A percentile compares a stretch with the other conserved stretches of the same genome.
These are phyloP conservation scores for Scomber scombrus DNA, from an alignment of 2,113 vertebrate genomes.

Conservation along the genomic window DNA sequence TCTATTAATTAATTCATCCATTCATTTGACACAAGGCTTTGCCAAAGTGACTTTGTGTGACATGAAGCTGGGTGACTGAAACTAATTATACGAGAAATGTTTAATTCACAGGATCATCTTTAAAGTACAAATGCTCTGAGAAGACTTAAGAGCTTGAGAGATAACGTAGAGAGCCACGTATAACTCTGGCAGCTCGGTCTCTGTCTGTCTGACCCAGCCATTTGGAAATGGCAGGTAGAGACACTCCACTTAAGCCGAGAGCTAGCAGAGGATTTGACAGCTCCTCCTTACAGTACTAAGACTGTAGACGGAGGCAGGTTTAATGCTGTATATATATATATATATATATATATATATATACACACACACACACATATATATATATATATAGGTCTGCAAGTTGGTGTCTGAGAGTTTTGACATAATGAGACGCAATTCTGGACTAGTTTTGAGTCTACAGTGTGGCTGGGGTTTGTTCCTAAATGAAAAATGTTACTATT, in stretches of 20 bases:
- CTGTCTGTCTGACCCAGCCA: conserved; percentile 32
- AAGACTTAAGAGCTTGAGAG: not conserved
- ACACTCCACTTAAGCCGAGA: conserved; percentile 35
- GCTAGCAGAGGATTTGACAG: conserved; percentile 32
- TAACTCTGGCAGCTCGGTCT: conserved; percentile 17
- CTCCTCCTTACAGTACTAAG: not conserved
- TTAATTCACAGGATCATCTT: conserved; percentile 18
- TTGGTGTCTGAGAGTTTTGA: not conserved
- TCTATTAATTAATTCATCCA: not conserved
- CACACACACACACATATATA: too few relatives aligned
- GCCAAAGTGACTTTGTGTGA: not conserved
- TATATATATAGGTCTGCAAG: not conserved
- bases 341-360: not conserved
- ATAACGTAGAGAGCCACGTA: conserved; percentile 7
- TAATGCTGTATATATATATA: not conserved
- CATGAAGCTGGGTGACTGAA: not conserved
- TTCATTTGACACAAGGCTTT: not conserved
- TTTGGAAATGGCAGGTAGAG: conserved; percentile 54
- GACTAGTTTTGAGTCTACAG: too few relatives aligned
- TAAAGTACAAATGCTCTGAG: not conserved
- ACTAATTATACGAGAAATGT: conserved; percentile 7
- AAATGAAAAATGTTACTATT: too few relatives aligned
- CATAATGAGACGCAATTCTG: too few relatives aligned
- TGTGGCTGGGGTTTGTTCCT: too few relatives aligned
- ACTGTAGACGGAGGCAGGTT: not conserved